A percentile compares a stretch with the other conserved stretches of the same genome.
These are phyloP conservation scores for Hipposideros larvatus DNA, from an alignment of 2,797 vertebrate genomes.

Conservation along the genomic window DNA sequence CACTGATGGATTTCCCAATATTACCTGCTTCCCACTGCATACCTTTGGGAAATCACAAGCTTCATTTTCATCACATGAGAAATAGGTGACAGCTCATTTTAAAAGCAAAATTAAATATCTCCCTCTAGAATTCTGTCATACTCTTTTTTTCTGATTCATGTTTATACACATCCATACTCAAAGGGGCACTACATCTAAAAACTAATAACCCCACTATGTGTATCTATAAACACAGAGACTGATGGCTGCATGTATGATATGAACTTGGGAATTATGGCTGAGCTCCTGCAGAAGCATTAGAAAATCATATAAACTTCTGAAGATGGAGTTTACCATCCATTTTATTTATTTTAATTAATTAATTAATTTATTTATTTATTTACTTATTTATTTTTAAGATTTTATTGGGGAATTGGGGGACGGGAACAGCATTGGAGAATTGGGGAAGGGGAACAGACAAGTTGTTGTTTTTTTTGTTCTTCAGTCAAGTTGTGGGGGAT, in stretches of 20 bases:
- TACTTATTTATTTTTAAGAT: too few relatives aligned
- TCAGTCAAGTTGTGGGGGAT: too few relatives aligned
- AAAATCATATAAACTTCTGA: conserved; percentile 55
- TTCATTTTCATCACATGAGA: conserved; percentile 75
- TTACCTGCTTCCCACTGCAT: conserved; percentile 66
- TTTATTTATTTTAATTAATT: background rate
- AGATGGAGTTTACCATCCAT: background rate
- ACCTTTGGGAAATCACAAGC: conserved; percentile 78
- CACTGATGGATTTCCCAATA: conserved; percentile 58
- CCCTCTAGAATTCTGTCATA: conserved; percentile 59
- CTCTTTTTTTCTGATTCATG: conserved; percentile 62
- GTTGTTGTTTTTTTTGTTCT: too few relatives aligned
- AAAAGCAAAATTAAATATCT: conserved; percentile 78
- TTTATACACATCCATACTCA: conserved; percentile 60
- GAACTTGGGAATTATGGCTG: conserved; percentile 54
- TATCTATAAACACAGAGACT: conserved; percentile 54
- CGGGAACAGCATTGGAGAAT: too few relatives aligned
- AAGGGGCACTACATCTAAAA: conserved; percentile 61
- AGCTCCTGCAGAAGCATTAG: background rate
- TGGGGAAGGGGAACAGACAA: too few relatives aligned
- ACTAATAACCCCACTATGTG: conserved; percentile 32
- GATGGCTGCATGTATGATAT: background rate
- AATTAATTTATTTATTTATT: too few relatives aligned
- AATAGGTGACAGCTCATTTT: conserved; percentile 69
- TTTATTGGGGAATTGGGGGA: too few relatives aligned